Conservation (phyloP, 2,113 vertebrate species). For the Pedetes capensis region DNA sequence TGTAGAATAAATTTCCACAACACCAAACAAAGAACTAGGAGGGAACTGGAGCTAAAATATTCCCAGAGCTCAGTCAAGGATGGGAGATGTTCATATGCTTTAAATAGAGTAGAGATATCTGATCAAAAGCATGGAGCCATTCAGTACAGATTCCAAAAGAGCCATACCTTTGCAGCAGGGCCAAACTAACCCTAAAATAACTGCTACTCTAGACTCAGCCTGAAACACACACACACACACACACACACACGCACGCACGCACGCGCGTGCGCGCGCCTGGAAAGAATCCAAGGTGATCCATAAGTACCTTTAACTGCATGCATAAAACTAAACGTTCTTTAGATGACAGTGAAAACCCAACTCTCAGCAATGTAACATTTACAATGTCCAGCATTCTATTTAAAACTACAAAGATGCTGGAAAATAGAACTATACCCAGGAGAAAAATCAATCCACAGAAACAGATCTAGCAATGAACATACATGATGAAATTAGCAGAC, state of each 20-base stretch:
- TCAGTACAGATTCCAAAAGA: not conserved
- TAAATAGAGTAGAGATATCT: not conserved
- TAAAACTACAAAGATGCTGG: not conserved
- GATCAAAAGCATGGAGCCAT: not conserved
- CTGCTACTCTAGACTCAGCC: not conserved
- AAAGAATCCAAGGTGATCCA: not conserved
- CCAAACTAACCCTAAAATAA: not conserved
- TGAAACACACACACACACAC: not conserved
- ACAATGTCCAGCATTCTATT: not conserved
- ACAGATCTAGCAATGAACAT: not conserved
- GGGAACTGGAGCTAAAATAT: not conserved
- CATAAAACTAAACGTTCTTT: not conserved
- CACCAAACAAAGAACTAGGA: not conserved
- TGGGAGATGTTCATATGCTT: not conserved
- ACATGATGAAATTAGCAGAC: not conserved
- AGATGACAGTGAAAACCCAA: not conserved
- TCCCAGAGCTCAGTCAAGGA: not conserved
- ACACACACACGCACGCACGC: no score
- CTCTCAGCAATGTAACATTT: slow-evolving; percentile 5
- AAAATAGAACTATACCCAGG: not conserved
- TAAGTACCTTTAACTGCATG: not conserved
- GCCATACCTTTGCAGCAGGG: not conserved
- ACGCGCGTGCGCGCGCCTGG: no score
- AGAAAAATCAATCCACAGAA: slow-evolving; percentile 24
- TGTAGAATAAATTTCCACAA: not conserved